Conservation (phyloP, 2,797 vertebrate species). For the Sebastes alutus region DNA sequence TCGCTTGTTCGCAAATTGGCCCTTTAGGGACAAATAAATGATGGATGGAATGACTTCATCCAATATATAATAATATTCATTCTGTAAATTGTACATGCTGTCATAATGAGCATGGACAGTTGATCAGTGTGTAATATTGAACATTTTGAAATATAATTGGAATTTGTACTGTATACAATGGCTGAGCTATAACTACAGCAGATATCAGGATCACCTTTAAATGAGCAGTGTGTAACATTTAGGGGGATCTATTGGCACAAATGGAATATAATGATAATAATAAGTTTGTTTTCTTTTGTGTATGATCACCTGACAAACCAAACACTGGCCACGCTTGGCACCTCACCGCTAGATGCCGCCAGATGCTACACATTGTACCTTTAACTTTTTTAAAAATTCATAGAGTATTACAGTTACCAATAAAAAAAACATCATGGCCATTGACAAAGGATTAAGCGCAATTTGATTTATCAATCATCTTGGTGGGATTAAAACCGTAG, state of each 20-base stretch:
- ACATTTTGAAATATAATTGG: background rate
- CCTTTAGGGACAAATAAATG: background rate
- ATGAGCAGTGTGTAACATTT: too few relatives aligned
- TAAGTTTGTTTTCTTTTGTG: too few relatives aligned
- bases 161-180: background rate
- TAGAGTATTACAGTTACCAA: background rate
- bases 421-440: too few relatives aligned
- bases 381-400: too few relatives aligned
- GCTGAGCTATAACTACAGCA: background rate
- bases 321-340: too few relatives aligned
- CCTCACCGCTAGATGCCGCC: too few relatives aligned
- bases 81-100: background rate
- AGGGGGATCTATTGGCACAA: too few relatives aligned
- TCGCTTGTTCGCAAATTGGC: background rate
- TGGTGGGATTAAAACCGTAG: background rate
- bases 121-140: background rate
- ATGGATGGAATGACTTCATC: background rate
- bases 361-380: too few relatives aligned
- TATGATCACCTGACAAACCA: too few relatives aligned
- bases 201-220: background rate
- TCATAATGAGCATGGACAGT: background rate
- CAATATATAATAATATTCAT: background rate
- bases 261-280: too few relatives aligned
- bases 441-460: background rate
- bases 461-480: background rate